Conservation (phyloP, 2,113 vertebrate genomes). For the Epinephelus lanceolatus region DNA sequence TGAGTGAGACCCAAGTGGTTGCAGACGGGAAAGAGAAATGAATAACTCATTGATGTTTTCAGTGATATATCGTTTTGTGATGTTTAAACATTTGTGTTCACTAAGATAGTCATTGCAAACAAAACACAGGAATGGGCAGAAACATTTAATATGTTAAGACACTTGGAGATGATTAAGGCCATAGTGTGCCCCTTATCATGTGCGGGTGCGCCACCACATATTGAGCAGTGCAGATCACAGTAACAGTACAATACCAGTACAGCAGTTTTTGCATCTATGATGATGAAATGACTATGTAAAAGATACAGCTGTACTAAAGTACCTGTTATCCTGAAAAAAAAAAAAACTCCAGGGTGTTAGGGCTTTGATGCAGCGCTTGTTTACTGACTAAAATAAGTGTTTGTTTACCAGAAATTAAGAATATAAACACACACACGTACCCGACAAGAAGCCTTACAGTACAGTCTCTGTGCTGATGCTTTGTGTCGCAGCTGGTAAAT, state of each 20-base stretch:
- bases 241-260: background rate
- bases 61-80: background rate
- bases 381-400: background rate
- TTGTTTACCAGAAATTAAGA: background rate
- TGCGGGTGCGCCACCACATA: background rate
- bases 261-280: background rate
- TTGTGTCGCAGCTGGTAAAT: background rate
- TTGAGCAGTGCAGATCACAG: conserved; percentile 6
- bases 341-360: background rate
- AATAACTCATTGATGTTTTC: background rate
- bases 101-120: background rate
- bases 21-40: background rate
- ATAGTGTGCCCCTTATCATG: background rate
- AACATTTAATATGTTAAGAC: background rate
- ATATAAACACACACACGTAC: background rate
- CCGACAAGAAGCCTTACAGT: background rate
- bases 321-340: background rate
- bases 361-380: conserved; percentile 4
- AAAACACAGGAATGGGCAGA: background rate
- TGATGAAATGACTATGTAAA: background rate
- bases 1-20: background rate
- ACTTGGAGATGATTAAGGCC: background rate
- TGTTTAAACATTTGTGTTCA: background rate
- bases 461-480: background rate
- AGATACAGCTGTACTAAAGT: background rate